These are phyloP conservation scores for Drosophila santomea DNA, from an alignment of 1,140 invertebrate species.

Conservation along the genomic window DNA sequence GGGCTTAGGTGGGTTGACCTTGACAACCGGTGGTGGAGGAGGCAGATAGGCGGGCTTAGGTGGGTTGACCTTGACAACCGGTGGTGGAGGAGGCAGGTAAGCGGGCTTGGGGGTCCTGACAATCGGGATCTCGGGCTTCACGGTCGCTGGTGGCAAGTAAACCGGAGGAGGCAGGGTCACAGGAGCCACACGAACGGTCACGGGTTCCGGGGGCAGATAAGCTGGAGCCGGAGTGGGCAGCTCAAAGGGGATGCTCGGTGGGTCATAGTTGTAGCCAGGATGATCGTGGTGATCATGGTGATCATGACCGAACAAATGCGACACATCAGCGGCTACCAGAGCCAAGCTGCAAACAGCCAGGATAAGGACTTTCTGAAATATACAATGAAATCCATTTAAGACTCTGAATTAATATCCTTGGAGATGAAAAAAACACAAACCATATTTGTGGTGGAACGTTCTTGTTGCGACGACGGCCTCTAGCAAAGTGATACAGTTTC, in stretches of 20 bases:
- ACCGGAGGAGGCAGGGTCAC: constrained; percentile 37
- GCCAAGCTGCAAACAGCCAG: constrained; percentile 56
- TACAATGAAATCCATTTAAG: neutral
- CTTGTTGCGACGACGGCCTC: constrained; percentile 58
- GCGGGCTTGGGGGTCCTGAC: constrained; percentile 6
- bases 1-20: neutral
- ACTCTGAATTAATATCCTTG: neutral
- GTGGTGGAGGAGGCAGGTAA: constrained; percentile 39
- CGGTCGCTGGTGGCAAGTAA: constrained; percentile 57
- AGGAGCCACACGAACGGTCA: constrained; percentile 15
- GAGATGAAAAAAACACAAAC: constrained; percentile 18
- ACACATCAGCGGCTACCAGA: constrained; percentile 73
- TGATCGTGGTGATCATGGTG: constrained; percentile 65
- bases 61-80: constrained; percentile 2
- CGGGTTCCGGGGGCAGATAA: constrained; percentile 52
- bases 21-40: constrained; percentile 23
- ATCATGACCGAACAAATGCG: constrained; percentile 65
- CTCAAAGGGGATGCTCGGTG: constrained; percentile 67
- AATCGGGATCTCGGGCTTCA: constrained; percentile 12
- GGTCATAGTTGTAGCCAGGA: constrained; percentile 70
- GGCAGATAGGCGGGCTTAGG: constrained; percentile 26
- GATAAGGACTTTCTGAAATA: constrained; percentile 67
- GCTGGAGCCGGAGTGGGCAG: constrained; percentile 54
- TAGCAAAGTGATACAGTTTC: constrained; percentile 78
- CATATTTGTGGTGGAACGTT: constrained; percentile 61